Base-by-base conservation (phyloP, 1,140 invertebrate genomes). In the Drosophila pachea region DNA sequence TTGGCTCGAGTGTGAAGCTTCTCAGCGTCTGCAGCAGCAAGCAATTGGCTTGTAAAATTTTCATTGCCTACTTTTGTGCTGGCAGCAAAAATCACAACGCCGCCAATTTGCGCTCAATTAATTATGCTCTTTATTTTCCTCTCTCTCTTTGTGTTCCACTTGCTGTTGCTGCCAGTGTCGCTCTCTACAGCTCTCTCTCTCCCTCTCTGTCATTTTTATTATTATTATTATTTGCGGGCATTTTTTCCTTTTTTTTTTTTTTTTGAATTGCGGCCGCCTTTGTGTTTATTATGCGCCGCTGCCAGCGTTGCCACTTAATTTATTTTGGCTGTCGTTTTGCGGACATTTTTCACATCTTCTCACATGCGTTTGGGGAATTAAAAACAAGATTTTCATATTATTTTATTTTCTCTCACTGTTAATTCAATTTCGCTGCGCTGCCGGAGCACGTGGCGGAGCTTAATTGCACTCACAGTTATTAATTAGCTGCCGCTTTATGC, bases 51-150 rank as follows among this genome's bases (percentile, higher is more conserved):
- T 64, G 52, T 71, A 52, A 68, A 75, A 75, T 66, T 75, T 78
- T 75, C 54, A 69, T 73, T 61, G 75, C 65, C 75, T 68, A 62
- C 68, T 82, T 77, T 70, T 14, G 16, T 16, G 43, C 36, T 31
- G 40, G 22, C 33, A 42, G 58, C 68, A 59, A 73, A 83, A 84
- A 83, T 83, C 79, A 59, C 60, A 73, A 50, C 69, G 55, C 38
- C 66, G 71, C 73, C 81, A 83, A 83, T 83, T 83, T 83, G 79
- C 81, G 79, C 79, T 86, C 79, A 83, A 83, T 83, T 83, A 83
- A 83, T 84, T 86, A 79, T 76, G 76, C 59, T 67, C 62, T 73
- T 49, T 56, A 64, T 72, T 71, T 52, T 48, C 33, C 50, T 29
- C 16, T 45, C 40, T 12, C 22, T 36, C 12, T 4, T 38, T 29